These are phyloP conservation scores for Cettia cetti DNA, from an alignment of 2,113 vertebrate genomes.

Conservation along the genomic window DNA sequence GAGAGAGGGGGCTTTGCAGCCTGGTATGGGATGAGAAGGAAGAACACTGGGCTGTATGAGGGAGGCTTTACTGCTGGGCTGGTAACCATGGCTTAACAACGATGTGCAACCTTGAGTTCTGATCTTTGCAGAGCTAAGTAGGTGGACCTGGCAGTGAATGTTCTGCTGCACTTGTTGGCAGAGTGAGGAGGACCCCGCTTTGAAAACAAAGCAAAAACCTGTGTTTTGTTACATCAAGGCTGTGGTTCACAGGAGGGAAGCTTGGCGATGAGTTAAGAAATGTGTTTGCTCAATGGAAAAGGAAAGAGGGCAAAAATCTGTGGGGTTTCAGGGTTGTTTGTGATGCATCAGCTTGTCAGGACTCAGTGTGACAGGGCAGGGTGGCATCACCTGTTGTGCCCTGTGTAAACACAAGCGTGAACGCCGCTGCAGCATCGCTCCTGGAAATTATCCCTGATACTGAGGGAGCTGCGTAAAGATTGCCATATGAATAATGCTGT, in stretches of 20 bases:
- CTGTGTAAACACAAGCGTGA: not conserved
- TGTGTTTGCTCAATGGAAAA: not conserved
- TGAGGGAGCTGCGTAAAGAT: conserved; percentile 29
- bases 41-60: rapidly evolving
- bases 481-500: conserved; percentile 60
- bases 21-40: not conserved
- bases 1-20: not conserved
- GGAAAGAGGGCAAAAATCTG: not conserved
- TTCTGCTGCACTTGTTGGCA: not conserved
- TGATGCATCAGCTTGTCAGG: not conserved
- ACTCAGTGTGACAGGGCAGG: not conserved
- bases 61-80: not conserved
- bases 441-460: conserved; percentile 38
- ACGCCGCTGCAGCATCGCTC: not conserved
- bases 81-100: not conserved
- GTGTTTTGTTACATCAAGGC: not conserved
- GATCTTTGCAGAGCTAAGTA: not conserved
- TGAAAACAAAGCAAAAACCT: not conserved
- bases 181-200: not conserved
- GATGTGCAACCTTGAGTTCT: not conserved
- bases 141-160: not conserved
- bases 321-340: not conserved
- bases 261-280: not conserved
- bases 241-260: not conserved
- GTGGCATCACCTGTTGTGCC: not conserved